Evolutionary conservation across 2,797 vertebrate species (phyloP).

Genomic region (Myotis pilosus): DNA sequence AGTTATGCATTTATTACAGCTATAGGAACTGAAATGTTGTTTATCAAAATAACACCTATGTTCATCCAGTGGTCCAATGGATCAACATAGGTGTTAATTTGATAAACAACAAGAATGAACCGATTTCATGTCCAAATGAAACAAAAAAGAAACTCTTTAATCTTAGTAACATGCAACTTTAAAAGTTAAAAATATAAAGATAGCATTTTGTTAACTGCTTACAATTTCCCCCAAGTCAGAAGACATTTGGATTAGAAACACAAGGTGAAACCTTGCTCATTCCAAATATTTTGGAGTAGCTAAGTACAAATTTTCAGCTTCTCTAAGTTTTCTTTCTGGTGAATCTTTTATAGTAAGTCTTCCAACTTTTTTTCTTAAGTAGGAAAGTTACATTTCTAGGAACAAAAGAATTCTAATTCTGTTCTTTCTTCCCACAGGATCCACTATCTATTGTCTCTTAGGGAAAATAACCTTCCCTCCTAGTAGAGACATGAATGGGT

Average conservation of each 20-base stretch:
- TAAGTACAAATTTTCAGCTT: neutral
- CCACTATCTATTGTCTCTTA: constrained; percentile 51
- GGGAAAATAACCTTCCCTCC: constrained; percentile 66
- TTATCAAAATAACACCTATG: no score
- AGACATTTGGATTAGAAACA: neutral
- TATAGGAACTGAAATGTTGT: neutral
- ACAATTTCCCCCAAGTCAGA: neutral
- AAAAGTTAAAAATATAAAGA: neutral
- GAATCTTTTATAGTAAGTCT: neutral
- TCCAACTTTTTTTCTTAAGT: neutral
- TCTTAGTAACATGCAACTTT: neutral
- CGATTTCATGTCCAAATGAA: neutral
- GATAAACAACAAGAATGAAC: neutral
- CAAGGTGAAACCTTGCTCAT: neutral
- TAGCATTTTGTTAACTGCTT: neutral
- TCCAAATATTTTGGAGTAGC: neutral
- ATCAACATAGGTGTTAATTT: neutral
- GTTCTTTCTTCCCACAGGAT: constrained; percentile 74
- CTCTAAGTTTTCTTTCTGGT: neutral
- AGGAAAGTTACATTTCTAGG: constrained; percentile 80
- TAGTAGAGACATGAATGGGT: constrained; percentile 60
- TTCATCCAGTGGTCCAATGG: neutral
- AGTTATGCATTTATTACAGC: neutral
- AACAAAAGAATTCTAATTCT: constrained; percentile 62
- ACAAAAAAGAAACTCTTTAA: neutral